Percentiles rank a stretch among this genome's conserved stretches.
phyloP scores from a whole-genome alignment of 2,797 vertebrate species.

The Pelochelys cantorii region DNA sequence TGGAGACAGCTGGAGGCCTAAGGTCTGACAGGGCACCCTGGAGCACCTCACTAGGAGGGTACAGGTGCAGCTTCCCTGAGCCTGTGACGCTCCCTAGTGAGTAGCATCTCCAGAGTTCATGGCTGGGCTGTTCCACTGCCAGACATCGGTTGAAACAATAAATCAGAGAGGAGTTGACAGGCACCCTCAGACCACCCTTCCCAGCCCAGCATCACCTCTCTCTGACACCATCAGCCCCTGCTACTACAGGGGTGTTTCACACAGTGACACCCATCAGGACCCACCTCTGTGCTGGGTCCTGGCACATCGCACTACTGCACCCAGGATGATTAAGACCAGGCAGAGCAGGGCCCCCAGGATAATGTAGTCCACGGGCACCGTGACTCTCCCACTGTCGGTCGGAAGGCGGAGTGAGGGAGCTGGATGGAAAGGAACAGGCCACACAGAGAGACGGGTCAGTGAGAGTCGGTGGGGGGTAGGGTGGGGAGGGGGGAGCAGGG shows the following conservation, averaged over 20 bases:
- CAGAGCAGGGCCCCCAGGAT: neutral
- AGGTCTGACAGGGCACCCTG: too few species aligned
- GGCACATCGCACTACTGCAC: accelerated
- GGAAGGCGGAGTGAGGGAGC: accelerated
- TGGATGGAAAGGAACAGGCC: neutral
- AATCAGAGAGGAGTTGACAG: neutral
- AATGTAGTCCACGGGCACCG: neutral
- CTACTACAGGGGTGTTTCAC: neutral
- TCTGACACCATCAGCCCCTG: neutral
- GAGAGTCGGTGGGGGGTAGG: too few species aligned
- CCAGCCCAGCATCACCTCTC: too few species aligned
- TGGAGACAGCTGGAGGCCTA: too few species aligned
- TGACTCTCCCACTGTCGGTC: accelerated
- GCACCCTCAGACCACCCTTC: neutral
- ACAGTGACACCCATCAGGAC: neutral
- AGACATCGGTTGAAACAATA: neutral
- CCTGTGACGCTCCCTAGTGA: neutral
- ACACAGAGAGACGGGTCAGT: neutral
- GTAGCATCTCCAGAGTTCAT: neutral
- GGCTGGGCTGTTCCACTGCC: neutral
- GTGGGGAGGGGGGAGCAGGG: accelerated
- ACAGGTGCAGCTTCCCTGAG: neutral
- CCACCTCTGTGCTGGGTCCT: neutral
- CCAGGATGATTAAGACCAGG: conserved; percentile 10
- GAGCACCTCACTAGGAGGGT: neutral